Base-by-base conservation (phyloP, 2,888 invertebrate species). In the Rugalucina vietnamica region DNA sequence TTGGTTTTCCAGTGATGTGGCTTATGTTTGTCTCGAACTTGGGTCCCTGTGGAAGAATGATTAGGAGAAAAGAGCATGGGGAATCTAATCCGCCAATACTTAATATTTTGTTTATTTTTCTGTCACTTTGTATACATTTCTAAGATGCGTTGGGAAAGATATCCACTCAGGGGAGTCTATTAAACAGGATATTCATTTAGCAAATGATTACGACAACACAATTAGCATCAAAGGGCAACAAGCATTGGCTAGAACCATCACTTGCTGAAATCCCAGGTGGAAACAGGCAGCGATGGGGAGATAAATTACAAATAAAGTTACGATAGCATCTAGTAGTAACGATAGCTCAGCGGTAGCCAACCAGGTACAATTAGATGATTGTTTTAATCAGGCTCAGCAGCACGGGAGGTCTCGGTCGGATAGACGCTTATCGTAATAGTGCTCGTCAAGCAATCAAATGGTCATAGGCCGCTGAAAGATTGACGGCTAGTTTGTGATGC, bases 11-110 rank as follows among this genome's bases (percentile, higher is more conserved):
- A n/a, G n/a, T n/a, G n/a, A n/a, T n/a, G n/a, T n/a, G n/a, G n/a
- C n/a, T n/a, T n/a, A n/a, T n/a, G n/a, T n/a, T n/a, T 65, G 82
- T 76, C 87, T 81, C 83, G 83, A 88, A 88, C 82, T 79, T 72
- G 32, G 69, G 43, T 85, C 87, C 85, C 84, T 36, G 12, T 36
- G 85, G 87, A 82, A 27, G 32, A 34, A 70, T 74, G 36, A 80
- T 73, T 49, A 78, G 74, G 70, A 75, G 75, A 75, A 74, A 77
- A 27, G 43, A 76, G 70, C 54, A 73, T 57, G 32, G 39, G 70
- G 36, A 75, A 85, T 57, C 72, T 72, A 83, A 76, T 79, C 70
- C 78, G 24, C 75, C 73, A 77, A 81, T 87, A 84, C 78, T 84
- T 87, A 81, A 83, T 69, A 60, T 85, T 83, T 85, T 85, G 85